These are phyloP conservation scores for Gadopsis bispinosus DNA, from an alignment of 2,797 vertebrate genomes.

Conservation along the genomic window DNA sequence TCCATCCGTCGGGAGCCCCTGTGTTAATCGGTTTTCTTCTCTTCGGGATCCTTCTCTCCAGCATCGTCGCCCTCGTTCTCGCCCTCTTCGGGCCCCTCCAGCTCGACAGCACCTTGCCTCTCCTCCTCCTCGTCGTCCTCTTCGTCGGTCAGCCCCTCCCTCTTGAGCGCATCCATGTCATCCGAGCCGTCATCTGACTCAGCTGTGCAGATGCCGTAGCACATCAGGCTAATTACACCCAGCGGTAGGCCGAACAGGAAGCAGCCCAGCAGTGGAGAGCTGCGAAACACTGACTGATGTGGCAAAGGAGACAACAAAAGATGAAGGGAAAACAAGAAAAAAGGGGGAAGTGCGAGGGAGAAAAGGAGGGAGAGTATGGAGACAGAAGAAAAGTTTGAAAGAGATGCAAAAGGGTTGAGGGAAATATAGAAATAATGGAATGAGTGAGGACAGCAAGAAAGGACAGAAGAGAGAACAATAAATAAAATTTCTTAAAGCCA, in stretches of 20 bases:
- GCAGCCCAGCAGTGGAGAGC: constrained; percentile 96
- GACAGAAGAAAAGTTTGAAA: constrained; percentile 5
- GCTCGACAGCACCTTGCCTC: constrained; percentile 51
- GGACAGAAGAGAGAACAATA: constrained; percentile 13
- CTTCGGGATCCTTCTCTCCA: constrained; percentile 86
- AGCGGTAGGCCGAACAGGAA: constrained; percentile 97
- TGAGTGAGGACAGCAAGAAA: constrained; percentile 3
- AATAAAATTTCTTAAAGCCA: neutral
- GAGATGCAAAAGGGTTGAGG: neutral
- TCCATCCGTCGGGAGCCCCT: constrained; percentile 52
- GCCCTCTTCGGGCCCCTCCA: constrained; percentile 77
- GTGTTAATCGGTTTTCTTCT: constrained; percentile 95
- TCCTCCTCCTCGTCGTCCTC: constrained; percentile 84
- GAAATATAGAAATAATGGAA: constrained; percentile 10
- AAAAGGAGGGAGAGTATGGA: neutral
- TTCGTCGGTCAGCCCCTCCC: constrained; percentile 85
- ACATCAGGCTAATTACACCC: constrained; percentile 99
- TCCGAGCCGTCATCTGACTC: constrained; percentile 90
- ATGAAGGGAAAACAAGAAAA: constrained; percentile 22
- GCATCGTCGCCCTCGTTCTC: constrained; percentile 79
- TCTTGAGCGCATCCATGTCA: constrained; percentile 86
- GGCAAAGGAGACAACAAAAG: constrained; percentile 18
- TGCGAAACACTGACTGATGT: constrained; percentile 94
- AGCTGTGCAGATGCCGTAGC: constrained; percentile 97
- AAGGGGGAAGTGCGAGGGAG: neutral